Percentiles rank a stretch among this genome's conserved stretches.
phyloP scores from a whole-genome alignment of 2,888 invertebrate species.

The Dorcus parallelipipedus region DNA sequence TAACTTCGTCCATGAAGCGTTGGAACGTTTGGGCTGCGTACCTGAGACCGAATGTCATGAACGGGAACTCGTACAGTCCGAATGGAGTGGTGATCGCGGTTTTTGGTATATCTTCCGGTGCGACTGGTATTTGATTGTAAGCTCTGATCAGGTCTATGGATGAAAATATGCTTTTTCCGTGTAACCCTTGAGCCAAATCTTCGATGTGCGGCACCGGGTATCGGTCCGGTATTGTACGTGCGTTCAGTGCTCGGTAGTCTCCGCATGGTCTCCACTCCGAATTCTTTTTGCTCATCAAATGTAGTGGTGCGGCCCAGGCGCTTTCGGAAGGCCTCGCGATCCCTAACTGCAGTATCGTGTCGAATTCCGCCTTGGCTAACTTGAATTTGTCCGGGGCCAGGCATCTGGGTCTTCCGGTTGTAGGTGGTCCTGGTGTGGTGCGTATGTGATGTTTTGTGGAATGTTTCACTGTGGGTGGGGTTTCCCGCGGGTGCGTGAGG shows the following conservation, averaged over 20 bases:
- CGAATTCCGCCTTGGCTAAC: slow-evolving; percentile 10
- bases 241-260: slow-evolving; percentile 37
- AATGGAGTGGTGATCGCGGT: slow-evolving; percentile 27
- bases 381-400: slow-evolving; percentile 10
- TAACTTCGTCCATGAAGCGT: no score
- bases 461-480: neutral
- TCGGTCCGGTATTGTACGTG: slow-evolving; percentile 49
- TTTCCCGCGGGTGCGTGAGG: neutral
- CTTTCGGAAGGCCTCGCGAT: slow-evolving; percentile 24
- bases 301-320: slow-evolving; percentile 37
- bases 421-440: slow-evolving; percentile 8
- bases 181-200: slow-evolving; percentile 30
- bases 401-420: slow-evolving; percentile 1
- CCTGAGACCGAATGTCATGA: no score
- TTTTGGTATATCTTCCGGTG: slow-evolving; percentile 33
- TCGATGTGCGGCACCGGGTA: slow-evolving; percentile 41
- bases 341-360: slow-evolving; percentile 24
- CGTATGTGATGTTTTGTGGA: neutral
- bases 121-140: slow-evolving; percentile 39
- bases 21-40: no score
- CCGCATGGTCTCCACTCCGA: slow-evolving; percentile 40
- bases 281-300: slow-evolving; percentile 36
- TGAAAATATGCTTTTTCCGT: slow-evolving; percentile 31
- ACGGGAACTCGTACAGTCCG: slow-evolving; percentile 15
- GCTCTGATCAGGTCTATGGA: slow-evolving; percentile 38